Conservation (phyloP, 2,888 invertebrate species). For the Sthenelais limicola region DNA sequence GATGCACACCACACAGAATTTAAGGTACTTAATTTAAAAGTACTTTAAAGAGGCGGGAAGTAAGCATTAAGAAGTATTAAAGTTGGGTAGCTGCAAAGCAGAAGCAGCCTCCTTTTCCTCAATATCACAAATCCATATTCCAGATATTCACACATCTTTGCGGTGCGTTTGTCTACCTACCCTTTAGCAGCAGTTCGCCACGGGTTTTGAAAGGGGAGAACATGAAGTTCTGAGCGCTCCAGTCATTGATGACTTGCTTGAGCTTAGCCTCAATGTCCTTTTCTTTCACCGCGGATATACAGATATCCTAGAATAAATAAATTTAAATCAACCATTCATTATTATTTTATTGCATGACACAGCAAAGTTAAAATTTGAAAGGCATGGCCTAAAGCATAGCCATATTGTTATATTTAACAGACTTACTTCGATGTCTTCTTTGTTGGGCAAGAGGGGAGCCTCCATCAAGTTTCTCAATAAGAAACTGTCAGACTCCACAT, state of each 20-base stretch:
- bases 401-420: background rate
- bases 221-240: conserved; percentile 90
- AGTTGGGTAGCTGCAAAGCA: too few species aligned
- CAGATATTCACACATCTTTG: too few species aligned
- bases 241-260: conserved; percentile 94
- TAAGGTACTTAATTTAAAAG: background rate
- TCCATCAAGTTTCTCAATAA: conserved; percentile 94
- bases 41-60: background rate
- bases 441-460: conserved; percentile 91
- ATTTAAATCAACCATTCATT: too few species aligned
- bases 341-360: too few species aligned
- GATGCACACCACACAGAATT: background rate
- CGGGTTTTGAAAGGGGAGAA: conserved; percentile 96
- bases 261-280: conserved; percentile 97
- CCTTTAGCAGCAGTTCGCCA: conserved; percentile 90
- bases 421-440: conserved; percentile 93
- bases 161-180: conserved; percentile 53
- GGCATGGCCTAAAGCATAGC: too few species aligned
- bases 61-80: too few species aligned
- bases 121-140: too few species aligned
- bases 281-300: conserved; percentile 98
- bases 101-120: too few species aligned
- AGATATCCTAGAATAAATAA: conserved; percentile 83
- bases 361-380: too few species aligned
- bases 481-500: conserved; percentile 94